A percentile compares a stretch with the other conserved stretches of the same genome.
These are phyloP conservation scores for Athene cunicularia DNA, from an alignment of 2,113 vertebrate species.

Conservation along the genomic window DNA sequence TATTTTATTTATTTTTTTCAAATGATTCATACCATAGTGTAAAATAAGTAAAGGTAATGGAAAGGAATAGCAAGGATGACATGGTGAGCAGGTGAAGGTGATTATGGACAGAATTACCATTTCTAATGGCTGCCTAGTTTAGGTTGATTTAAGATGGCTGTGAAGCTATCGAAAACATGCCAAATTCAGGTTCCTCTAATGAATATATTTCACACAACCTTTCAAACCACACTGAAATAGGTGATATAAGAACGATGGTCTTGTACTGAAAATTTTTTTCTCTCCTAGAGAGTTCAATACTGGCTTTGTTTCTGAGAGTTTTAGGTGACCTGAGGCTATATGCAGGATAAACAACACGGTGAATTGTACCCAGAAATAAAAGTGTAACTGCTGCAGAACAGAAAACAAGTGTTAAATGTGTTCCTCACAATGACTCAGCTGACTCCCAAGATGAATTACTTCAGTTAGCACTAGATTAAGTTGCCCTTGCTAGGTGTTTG, in stretches of 20 bases:
- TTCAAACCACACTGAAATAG: slow-evolving; percentile 17
- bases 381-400: slow-evolving; percentile 6
- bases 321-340: not conserved
- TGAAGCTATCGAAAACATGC: not conserved
- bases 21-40: not conserved
- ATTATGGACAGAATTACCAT: not conserved
- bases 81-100: not conserved
- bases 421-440: not conserved
- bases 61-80: not conserved
- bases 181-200: not conserved
- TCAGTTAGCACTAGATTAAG: not conserved
- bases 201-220: not conserved
- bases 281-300: not conserved
- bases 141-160: not conserved
- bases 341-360: slow-evolving; percentile 10
- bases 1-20: not conserved
- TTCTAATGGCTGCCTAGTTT: not conserved
- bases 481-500: not conserved
- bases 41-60: not conserved
- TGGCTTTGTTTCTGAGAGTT: not conserved
- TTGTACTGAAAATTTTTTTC: not conserved
- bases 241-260: not conserved
- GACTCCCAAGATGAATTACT: slow-evolving; percentile 16
- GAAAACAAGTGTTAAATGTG: not conserved
- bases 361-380: slow-evolving; percentile 17